A percentile compares a stretch with the other conserved stretches of the same genome.
Evolutionary conservation across 2,113 vertebrate genomes (phyloP).

Genomic region (Istiophorus platypterus): DNA sequence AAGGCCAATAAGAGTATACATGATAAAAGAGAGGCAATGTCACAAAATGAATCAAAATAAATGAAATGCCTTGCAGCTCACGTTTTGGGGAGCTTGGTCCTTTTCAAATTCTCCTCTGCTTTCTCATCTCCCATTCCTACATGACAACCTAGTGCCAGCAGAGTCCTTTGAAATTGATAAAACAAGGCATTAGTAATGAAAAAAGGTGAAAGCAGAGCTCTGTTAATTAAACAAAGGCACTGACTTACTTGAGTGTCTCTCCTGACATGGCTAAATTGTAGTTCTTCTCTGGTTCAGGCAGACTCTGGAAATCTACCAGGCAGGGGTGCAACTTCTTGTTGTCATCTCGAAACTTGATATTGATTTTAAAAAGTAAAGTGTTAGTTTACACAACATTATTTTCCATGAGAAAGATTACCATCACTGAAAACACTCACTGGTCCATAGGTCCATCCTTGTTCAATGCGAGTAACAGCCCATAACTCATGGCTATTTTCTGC

Average conservation of each 20-base stretch:
- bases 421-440: constrained; percentile 79
- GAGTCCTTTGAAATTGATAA: constrained; percentile 82
- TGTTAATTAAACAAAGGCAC: background rate
- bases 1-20: background rate
- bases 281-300: constrained; percentile 92
- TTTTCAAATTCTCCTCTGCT: constrained; percentile 94
- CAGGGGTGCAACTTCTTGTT: constrained; percentile 93
- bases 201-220: background rate
- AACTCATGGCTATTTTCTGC: constrained; percentile 98
- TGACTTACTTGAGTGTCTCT: constrained; percentile 92
- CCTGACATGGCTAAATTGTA: constrained; percentile 96
- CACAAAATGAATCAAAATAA: background rate
- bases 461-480: constrained; percentile 97
- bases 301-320: constrained; percentile 90
- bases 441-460: constrained; percentile 97
- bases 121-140: constrained; percentile 96
- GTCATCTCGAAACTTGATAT: constrained; percentile 90
- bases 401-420: background rate
- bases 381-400: background rate
- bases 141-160: constrained; percentile 93
- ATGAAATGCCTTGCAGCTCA: constrained; percentile 65
- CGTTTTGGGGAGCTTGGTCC: constrained; percentile 93
- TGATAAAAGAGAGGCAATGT: background rate
- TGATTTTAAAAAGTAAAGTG: background rate
- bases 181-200: constrained; percentile 23